phyloP scores from a whole-genome alignment of 2,797 vertebrate genomes.

The Malurus leucopterus region DNA sequence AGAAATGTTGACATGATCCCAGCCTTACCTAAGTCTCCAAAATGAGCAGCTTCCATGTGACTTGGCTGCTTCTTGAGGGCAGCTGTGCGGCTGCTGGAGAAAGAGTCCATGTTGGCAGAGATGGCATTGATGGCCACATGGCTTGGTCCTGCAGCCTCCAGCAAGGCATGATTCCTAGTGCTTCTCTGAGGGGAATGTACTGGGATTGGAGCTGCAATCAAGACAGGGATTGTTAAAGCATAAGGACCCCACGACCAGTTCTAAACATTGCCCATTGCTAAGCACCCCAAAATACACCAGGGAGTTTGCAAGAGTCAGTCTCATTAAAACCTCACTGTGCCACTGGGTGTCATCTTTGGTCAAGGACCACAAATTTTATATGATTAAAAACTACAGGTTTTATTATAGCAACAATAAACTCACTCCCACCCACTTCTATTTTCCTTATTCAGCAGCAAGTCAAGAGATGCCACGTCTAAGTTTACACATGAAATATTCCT shows the following conservation, averaged over 20 bases:
- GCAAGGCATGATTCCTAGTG: slow-evolving; percentile 87
- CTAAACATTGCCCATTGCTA: accelerated
- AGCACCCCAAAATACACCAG: background rate
- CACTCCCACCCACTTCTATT: background rate
- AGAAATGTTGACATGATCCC: accelerated
- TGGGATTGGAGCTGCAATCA: slow-evolving; percentile 71
- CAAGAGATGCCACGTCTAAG: background rate
- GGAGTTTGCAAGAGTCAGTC: background rate
- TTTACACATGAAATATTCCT: background rate
- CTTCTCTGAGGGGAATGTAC: slow-evolving; percentile 85
- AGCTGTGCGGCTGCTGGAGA: slow-evolving; percentile 92
- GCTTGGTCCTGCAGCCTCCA: slow-evolving; percentile 94
- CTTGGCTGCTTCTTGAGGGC: slow-evolving; percentile 96
- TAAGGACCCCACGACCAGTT: background rate
- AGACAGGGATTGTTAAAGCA: background rate
- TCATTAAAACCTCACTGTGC: background rate
- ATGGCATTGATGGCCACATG: slow-evolving; percentile 97
- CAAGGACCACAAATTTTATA: too few species aligned
- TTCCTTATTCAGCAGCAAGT: background rate
- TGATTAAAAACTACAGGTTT: background rate
- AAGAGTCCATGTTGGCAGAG: slow-evolving; percentile 99
- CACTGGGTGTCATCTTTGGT: background rate
- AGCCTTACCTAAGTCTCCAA: slow-evolving; percentile 91
- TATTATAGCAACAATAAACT: background rate
- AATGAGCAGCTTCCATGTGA: slow-evolving; percentile 97